Percentiles rank a stretch among this genome's conserved stretches.
phyloP scores from a whole-genome alignment of 37 sponge, comb jelly and placozoan genomes.

The Dysidea cf. avara region DNA sequence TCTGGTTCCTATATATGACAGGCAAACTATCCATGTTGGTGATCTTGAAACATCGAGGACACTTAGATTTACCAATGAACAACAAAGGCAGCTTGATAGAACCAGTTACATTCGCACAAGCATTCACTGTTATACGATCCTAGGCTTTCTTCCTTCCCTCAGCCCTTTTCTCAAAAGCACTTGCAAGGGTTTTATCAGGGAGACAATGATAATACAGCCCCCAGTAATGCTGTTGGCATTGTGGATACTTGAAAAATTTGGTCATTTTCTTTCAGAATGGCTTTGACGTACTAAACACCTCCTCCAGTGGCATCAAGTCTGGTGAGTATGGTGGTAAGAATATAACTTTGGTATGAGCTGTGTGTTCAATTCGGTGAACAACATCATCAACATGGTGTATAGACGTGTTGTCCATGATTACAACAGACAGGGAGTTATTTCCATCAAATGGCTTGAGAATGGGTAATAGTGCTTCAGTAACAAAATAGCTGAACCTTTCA shows the following conservation, averaged over 20 bases:
- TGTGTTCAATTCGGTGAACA: not conserved
- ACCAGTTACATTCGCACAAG: too few species aligned
- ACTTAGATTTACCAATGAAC: too few species aligned
- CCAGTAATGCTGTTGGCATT: slow-evolving; percentile 2
- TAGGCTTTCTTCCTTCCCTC: too few species aligned
- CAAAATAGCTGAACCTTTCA: slow-evolving; percentile 3
- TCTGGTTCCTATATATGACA: too few species aligned
- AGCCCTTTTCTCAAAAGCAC: too few species aligned
- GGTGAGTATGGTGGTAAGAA: slow-evolving; percentile 28
- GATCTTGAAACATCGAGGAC: too few species aligned
- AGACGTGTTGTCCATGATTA: too few species aligned
- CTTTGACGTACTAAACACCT: slow-evolving; percentile 15
- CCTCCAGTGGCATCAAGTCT: slow-evolving; percentile 27
- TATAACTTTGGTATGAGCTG: slow-evolving; percentile 1
- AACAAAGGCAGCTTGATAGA: too few species aligned
- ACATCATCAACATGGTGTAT: slow-evolving; percentile 3
- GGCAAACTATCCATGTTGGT: too few species aligned
- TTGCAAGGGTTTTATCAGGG: too few species aligned
- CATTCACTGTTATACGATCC: too few species aligned
- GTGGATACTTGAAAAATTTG: slow-evolving; percentile 4
- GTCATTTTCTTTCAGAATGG: not conserved
- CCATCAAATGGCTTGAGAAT: slow-evolving; percentile 10
- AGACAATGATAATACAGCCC: slow-evolving; percentile 16
- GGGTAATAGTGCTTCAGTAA: not conserved
- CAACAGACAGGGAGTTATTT: not conserved